Evolutionary conservation across 1,140 invertebrate species (phyloP).

Genomic region (Hetaerina americana): DNA sequence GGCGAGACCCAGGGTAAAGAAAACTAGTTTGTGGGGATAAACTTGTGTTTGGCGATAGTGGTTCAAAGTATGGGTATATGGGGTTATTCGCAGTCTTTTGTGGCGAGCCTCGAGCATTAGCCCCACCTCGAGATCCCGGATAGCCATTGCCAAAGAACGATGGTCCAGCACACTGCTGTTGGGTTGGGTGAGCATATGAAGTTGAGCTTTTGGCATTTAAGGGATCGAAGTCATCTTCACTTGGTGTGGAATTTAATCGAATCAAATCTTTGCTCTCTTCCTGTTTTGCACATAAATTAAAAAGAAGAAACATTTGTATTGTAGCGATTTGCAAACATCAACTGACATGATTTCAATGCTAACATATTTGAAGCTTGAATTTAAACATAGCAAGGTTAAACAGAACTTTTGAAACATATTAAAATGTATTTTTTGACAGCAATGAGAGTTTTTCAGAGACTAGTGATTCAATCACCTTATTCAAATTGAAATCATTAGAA

Average conservation of each 20-base stretch:
- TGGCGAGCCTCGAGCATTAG: neutral
- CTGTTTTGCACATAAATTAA: neutral
- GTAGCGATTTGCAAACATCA: neutral
- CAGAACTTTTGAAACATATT: no score
- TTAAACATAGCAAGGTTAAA: no score
- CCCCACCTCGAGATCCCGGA: neutral
- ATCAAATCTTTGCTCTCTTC: neutral
- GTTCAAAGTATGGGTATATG: neutral
- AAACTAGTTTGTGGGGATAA: neutral
- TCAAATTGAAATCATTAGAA: no score
- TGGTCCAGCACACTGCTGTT: neutral
- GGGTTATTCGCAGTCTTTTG: neutral
- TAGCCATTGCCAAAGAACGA: neutral
- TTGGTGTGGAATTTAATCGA: neutral
- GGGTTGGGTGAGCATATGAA: neutral
- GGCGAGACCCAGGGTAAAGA: neutral
- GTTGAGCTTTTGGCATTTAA: neutral
- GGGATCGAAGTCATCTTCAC: neutral
- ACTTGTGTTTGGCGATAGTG: neutral
- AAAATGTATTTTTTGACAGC: no score
- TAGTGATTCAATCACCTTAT: no score
- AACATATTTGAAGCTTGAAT: no score
- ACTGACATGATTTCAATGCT: neutral
- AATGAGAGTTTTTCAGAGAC: no score
- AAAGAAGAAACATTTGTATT: neutral